These are phyloP conservation scores for Ovis aries DNA, from an alignment of 2,113 vertebrate genomes.

Conservation along the genomic window ARS-UI_Ramb_v3.0 NC_056076.1:58720501-58721000, in stretches of 20 bases:
- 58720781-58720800: rapidly evolving
- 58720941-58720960: not conserved
- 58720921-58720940: not conserved
- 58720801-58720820: not conserved
- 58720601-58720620: not conserved
- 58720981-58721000: not conserved
- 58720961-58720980: not conserved
- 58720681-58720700: not conserved
- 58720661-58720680: not conserved
- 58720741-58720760: not conserved
- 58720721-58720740: not conserved
- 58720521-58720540: not conserved
- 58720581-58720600: not conserved
- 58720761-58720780: not conserved
- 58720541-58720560: not conserved
- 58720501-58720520: not conserved
- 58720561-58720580: not conserved
- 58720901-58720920: not conserved
- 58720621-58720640: not conserved
- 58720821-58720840: not conserved
- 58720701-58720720: not conserved
- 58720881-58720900: too few relatives aligned
- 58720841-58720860: not conserved
- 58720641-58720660: not conserved
- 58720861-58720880: not conserved